Conservation (phyloP, 2,888 invertebrate genomes). For the Acleris emargana region DNA sequence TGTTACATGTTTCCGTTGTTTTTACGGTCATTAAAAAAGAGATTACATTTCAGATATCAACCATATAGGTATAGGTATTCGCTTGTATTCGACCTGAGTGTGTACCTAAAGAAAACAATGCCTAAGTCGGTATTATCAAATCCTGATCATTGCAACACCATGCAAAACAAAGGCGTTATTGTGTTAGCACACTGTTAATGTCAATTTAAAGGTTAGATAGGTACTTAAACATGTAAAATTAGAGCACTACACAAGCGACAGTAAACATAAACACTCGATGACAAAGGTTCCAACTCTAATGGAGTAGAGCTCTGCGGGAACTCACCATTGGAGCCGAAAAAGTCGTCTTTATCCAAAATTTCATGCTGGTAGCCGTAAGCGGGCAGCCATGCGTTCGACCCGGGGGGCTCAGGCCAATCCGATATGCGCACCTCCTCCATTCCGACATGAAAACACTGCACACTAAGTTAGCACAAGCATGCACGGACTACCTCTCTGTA, state of each 20-base stretch:
- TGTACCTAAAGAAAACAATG: constrained; percentile 16
- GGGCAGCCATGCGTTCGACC: constrained; percentile 90
- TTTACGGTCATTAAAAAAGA: too few species aligned
- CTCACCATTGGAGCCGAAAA: constrained; percentile 86
- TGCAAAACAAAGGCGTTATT: constrained; percentile 38
- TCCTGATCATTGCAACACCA: constrained; percentile 43
- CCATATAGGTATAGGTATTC: not conserved
- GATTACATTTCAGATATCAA: too few species aligned
- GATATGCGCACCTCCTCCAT: constrained; percentile 87
- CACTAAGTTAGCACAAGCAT: constrained; percentile 74
- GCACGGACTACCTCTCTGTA: constrained; percentile 78
- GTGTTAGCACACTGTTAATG: constrained; percentile 31
- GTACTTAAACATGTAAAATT: constrained; percentile 4
- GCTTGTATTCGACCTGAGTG: not conserved
- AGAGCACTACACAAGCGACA: constrained; percentile 34
- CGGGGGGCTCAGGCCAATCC: constrained; percentile 87
- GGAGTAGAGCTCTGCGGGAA: constrained; percentile 52
- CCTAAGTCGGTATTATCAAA: constrained; percentile 13
- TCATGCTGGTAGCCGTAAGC: constrained; percentile 90
- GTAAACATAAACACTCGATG: constrained; percentile 8
- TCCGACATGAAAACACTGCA: constrained; percentile 76
- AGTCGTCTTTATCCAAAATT: constrained; percentile 86
- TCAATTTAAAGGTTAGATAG: not conserved
- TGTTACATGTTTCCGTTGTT: too few species aligned
- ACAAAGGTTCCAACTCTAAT: constrained; percentile 40